Percentiles rank a stretch among this genome's conserved stretches.
These are phyloP conservation scores for Eublepharis macularius DNA, from an alignment of 2,113 vertebrate species.

Conservation along the genomic window DNA sequence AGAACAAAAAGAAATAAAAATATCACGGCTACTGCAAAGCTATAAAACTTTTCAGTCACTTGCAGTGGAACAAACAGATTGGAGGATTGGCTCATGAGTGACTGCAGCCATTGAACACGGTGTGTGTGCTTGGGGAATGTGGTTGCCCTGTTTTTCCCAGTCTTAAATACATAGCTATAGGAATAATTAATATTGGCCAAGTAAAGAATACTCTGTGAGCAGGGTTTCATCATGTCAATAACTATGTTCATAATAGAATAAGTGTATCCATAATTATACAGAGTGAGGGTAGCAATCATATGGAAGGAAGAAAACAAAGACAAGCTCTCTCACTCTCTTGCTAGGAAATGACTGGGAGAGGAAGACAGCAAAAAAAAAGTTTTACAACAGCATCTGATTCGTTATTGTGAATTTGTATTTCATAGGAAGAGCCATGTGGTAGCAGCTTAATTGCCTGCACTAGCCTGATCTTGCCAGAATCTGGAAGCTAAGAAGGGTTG, in stretches of 20 bases:
- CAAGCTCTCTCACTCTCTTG: not conserved
- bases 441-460: no score
- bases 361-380: not conserved
- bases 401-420: not conserved
- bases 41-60: no score
- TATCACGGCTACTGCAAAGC: no score
- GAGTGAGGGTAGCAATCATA: not conserved
- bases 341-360: not conserved
- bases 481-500: no score
- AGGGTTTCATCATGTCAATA: no score
- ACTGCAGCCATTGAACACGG: no score
- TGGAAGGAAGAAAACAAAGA: not conserved
- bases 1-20: no score
- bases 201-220: not conserved
- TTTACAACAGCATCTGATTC: slow-evolving; percentile 6
- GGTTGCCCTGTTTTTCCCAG: not conserved
- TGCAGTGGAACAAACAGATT: no score
- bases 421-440: not conserved
- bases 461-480: no score
- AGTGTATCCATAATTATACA: not conserved
- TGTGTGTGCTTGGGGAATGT: no score
- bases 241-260: not conserved
- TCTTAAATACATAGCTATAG: no score
- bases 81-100: no score
- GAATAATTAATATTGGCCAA: not conserved